Evolutionary conservation across 2,113 vertebrate genomes (phyloP), one percentile per base, ranked within the genome.

Genomic region (Blennius ocellaris): DNA sequence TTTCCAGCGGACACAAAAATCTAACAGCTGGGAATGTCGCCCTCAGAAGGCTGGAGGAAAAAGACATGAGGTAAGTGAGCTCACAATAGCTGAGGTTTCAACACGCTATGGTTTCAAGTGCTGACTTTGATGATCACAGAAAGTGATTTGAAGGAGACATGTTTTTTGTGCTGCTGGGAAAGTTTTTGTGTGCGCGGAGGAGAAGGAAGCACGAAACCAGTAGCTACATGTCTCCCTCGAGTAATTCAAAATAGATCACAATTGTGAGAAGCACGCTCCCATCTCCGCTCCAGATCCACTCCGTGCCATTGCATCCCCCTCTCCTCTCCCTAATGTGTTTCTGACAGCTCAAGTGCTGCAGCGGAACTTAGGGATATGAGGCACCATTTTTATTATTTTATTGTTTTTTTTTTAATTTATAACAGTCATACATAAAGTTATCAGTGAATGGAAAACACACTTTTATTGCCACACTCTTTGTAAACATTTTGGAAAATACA

Each of bases 221-320:
- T 21, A 52, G 63, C 55, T 57, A 45, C 55, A 62, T 0, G 6
- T 44, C 14, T 73, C 87, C 62, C 66, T 0, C 12, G 82, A 78
- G 82, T 80, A 53, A 85, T 83, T 74, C 54, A 82, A 78, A 80
- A 87, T 89, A 68, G 66, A 85, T 87, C 40, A 43, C 61, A 69
- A 85, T 69, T 78, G 61, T 68, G 50, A 66, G 61, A 69, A 73
- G 69, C 36, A 70, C 43, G 10, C 60, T 83, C 40, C 38, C 17
- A 8, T 54, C 64, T 45, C 50, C 38, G 61, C 61, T 40, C 40
- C 12, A 37, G 62, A 60, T 12, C 37, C 15, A 15, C 40, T 37
- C 16, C n/a, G n/a, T 41, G 61, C 49, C 16, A 49, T 78, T 21
- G 39, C 15, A 45, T 47, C 30, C n/a, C 48, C n/a, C 30, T 69